These are phyloP conservation scores for Apocrypta bakeri DNA, from an alignment of 1,140 invertebrate species.

Conservation along the genomic window DNA sequence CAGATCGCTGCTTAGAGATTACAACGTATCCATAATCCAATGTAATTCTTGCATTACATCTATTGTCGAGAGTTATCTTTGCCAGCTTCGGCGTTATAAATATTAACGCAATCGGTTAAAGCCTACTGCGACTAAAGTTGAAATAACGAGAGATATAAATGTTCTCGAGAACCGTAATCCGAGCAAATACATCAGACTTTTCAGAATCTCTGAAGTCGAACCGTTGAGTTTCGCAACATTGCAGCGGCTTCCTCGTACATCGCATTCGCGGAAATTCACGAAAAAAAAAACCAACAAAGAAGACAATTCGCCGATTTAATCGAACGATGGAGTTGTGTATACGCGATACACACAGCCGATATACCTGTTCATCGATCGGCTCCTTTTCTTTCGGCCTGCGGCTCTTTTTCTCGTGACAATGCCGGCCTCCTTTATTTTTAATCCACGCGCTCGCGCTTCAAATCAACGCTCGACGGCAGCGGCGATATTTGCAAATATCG, in stretches of 20 bases:
- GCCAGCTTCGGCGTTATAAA: neutral
- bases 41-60: neutral
- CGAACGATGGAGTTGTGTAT: neutral
- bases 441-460: constrained; percentile 30
- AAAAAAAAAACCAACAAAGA: constrained; percentile 51
- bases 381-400: neutral
- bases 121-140: neutral
- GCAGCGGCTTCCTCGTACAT: neutral
- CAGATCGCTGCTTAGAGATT: neutral
- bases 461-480: constrained; percentile 40
- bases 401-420: neutral
- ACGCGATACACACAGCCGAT: neutral
- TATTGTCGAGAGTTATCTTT: too few species aligned
- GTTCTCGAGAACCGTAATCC: neutral
- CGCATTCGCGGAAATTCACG: constrained; percentile 25
- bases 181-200: neutral
- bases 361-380: neutral
- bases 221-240: neutral
- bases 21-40: neutral
- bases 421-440: constrained; percentile 43
- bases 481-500: constrained; percentile 73
- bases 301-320: constrained; percentile 18
- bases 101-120: neutral
- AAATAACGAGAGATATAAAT: neutral
- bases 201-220: neutral